Evolutionary conservation across 2,113 vertebrate genomes (phyloP), one percentile per base, ranked within the genome.

Genomic region (Cavia porcellus): DNA sequence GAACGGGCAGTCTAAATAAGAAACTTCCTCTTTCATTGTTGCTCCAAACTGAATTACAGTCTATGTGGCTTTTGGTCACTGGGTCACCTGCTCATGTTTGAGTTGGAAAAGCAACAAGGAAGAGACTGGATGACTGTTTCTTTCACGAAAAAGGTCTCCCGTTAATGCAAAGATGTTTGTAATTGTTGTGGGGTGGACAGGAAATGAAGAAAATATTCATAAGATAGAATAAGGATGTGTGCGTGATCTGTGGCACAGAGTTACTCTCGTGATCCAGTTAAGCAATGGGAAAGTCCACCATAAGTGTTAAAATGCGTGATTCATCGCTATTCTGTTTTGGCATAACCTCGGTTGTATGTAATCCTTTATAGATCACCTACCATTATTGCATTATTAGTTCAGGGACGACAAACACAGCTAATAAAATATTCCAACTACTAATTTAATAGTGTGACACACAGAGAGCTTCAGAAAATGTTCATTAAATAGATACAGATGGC

Each of bases 191-290:
- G 42, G 7, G 2, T 42, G 42, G 20, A 25, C 89, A 74, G 55
- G 47, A 84, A 85, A 30, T 38, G 28, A 1, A 57, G 11, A 35
- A 14, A 30, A 6, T 47, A 28, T 0, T 55, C 28, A 45, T 30
- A 20, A 5, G 9, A 10, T 47, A 96, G 20, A 88, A 61, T 24
- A 7, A 47, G 19, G 32, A 17, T 7, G 42, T 25, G 24, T 3
- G 7, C 0, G 1, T 32, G 5, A 19, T n/a, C 8, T 20, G 2
- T 17, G 3, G 25, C 38, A 57, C 5, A 25, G 11, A 1, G 14
- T 4, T 30, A 4, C 35, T 30, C 28, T 59, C n/a, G 64, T 30
- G 28, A 35, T 83, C 32, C 85, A 10, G n/a, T 25, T 52, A 95
- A 42, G 7, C 32, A 50, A 14, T 14, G 30, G 11, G 61, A 55